Base-by-base conservation (phyloP, 2,797 vertebrate species). In the Gobionotothen gibberifrons region DNA sequence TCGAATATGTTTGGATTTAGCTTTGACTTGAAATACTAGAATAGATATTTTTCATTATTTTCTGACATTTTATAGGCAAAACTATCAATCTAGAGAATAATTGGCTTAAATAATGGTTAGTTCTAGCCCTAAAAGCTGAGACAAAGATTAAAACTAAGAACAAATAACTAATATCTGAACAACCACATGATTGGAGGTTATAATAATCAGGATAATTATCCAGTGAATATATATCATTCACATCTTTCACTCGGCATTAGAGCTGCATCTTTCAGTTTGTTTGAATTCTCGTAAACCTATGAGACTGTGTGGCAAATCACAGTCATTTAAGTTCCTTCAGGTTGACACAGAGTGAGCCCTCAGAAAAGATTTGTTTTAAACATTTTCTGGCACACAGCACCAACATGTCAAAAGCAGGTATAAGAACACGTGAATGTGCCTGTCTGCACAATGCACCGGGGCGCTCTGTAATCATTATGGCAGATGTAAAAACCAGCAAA, bases 401-500 rank as follows among this genome's bases (percentile, higher is more conserved):
- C 17, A 70, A 69, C 44, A 57, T 74, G 65, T 84, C 66, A 81
- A 54, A 77, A 46, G 21, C 70, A 86, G 75, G 78, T 60, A 72
- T 74, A 59, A 43, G 73, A 79, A 62, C 39, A 49, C 55, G 40
- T 54, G 52, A 63, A 39, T 16, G 54, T 58, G 54, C 15, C 72
- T 73, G 85, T 70, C 86, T 76, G 32, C 49, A 75, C 26, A n/a
- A 69, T 46, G 59, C 74, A 66, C 22, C 1, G 46, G 22, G 72
- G 78, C 81, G 63, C 67, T 61, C 44, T 29, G 19, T 82, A 85
- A 84, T 89, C 81, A 83, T 69, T 57, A 58, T 87, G 86, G 86
- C 84, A 89, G 78, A 82, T 83, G 76, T 76, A 82, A 83, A 36
- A 79, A 79, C 39, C 52, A 59, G 85, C 60, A 67, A 49, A 79